A percentile compares a stretch with the other conserved stretches of the same genome.
Conservation (phyloP, 2,113 vertebrate genomes). For the Ochotona princeps region DNA sequence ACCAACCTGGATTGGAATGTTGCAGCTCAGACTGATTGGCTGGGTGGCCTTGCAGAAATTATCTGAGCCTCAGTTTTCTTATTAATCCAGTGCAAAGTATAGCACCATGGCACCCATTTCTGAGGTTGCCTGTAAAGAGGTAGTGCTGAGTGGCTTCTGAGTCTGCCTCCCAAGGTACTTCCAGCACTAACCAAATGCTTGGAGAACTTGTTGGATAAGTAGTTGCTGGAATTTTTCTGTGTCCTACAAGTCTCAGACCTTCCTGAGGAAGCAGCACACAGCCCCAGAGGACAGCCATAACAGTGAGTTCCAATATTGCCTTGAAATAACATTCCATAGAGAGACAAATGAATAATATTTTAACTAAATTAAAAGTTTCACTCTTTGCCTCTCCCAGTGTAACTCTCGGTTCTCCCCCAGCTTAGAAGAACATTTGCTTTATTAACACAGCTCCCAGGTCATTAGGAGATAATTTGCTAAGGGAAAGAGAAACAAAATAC, state of each 20-base stretch:
- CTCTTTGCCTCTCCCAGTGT: not conserved
- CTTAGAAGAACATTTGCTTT: not conserved
- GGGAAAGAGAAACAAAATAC: not conserved
- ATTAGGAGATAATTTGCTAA: not conserved
- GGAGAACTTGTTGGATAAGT: not conserved
- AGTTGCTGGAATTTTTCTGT: accelerated
- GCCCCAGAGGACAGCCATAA: not conserved
- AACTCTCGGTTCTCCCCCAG: not conserved
- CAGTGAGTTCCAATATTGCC: not conserved
- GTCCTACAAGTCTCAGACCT: not conserved
- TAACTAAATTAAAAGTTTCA: not conserved
- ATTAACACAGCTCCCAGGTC: not conserved
- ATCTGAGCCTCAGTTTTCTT: not conserved
- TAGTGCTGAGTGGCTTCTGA: not conserved
- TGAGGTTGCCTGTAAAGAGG: not conserved
- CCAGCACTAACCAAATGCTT: not conserved
- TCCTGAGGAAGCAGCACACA: not conserved
- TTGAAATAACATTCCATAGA: not conserved
- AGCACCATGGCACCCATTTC: not conserved
- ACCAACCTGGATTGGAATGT: not conserved
- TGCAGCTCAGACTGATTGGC: not conserved
- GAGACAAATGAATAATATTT: not conserved
- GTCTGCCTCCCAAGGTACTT: accelerated
- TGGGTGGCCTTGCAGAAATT: not conserved
- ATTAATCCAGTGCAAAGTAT: not conserved